A percentile compares a stretch with the other conserved stretches of the same genome.
Evolutionary conservation across 2,888 invertebrate species (phyloP).

Genomic region (Halocaridina rubra): DNA sequence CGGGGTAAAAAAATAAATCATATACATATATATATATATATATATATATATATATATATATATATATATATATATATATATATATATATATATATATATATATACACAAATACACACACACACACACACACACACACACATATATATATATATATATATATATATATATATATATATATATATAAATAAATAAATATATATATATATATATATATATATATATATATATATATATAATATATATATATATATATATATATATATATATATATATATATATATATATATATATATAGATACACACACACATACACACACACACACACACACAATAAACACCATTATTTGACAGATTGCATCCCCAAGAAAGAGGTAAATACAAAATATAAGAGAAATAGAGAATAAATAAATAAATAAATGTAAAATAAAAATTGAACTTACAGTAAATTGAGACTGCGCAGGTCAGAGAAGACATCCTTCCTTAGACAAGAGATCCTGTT

Average conservation of each 20-base stretch:
- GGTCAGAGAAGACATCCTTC: slow-evolving; percentile 89
- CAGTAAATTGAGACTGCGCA: slow-evolving; percentile 86
- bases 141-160: not conserved
- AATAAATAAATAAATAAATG: not conserved
- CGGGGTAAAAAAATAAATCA: too few relatives aligned
- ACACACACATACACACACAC: not conserved
- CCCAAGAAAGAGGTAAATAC: not conserved
- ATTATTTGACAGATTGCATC: too few relatives aligned
- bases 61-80: not conserved
- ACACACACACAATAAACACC: not conserved
- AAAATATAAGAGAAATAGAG: not conserved
- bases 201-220: not conserved
- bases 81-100: not conserved
- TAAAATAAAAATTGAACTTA: slow-evolving; percentile 71
- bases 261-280: slow-evolving; percentile 13
- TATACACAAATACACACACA: not conserved
- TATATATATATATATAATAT: not conserved
- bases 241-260: slow-evolving; percentile 15
- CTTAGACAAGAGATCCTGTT: slow-evolving; percentile 97
- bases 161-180: not conserved
- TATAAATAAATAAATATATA: not conserved
- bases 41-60: not conserved
- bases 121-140: not conserved
- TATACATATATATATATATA: not conserved
- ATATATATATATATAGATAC: not conserved